Conservation (phyloP, 2,888 invertebrate genomes). For the Lithophane semibrunnea region DNA sequence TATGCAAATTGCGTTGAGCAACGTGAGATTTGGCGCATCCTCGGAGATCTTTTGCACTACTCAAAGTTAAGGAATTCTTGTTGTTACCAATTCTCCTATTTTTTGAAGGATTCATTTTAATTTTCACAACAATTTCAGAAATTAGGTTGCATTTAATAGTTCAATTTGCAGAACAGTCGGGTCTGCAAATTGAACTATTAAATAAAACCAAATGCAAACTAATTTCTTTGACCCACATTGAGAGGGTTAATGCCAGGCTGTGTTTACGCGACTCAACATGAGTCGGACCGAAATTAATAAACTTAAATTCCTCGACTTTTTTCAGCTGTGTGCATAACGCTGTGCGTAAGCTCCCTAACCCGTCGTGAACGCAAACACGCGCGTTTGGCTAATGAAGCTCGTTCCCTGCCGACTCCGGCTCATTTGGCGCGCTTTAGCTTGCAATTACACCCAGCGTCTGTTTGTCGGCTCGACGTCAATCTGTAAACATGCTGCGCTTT, state of each 20-base stretch:
- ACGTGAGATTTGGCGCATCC: background rate
- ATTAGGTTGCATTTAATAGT: no score
- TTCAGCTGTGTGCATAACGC: background rate
- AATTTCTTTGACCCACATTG: background rate
- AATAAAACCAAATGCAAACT: background rate
- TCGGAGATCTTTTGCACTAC: background rate
- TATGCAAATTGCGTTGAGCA: background rate
- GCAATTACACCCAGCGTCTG: slow-evolving; percentile 42
- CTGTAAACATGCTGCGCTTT: slow-evolving; percentile 42
- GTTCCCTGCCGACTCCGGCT: slow-evolving; percentile 19
- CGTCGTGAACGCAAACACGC: slow-evolving; percentile 8
- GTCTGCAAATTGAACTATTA: background rate
- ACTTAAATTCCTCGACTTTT: background rate
- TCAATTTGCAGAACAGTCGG: no score
- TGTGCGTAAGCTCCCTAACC: background rate
- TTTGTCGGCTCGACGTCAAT: slow-evolving; percentile 38
- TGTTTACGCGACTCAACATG: background rate
- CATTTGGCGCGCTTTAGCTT: slow-evolving; percentile 41
- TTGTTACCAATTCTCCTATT: background rate
- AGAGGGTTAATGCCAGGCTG: background rate
- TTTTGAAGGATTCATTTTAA: background rate
- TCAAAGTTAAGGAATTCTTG: background rate
- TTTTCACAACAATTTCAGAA: no score
- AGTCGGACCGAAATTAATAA: background rate
- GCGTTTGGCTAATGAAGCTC: slow-evolving; percentile 43